Evolutionary conservation across 2,113 vertebrate genomes (phyloP), one percentile per base, ranked within the genome.

Genomic region (Pangasianodon hypophthalmus): DNA sequence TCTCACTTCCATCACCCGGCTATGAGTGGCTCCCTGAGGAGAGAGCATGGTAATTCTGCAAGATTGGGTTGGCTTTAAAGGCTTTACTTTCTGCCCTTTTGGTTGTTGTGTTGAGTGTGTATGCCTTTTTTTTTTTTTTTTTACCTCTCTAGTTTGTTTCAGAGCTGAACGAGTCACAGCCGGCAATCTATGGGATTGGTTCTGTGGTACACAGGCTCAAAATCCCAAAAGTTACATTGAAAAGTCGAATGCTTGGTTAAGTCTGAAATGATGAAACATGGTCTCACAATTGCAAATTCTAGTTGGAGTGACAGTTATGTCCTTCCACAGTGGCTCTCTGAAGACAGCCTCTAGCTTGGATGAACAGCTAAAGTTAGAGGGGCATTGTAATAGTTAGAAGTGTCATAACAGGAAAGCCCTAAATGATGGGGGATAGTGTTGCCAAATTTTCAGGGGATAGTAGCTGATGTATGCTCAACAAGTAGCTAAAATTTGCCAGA

Each of bases 11-110:
- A 7, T 62, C 75, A 52, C n/a, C 79, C 52, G n/a, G 60, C 14
- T 88, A 32, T n/a, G 4, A 81, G 58, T 83, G 62, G 77, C 52
- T 50, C 81, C 83, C 88, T 62, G 50, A 60, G 81, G 67, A 84
- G 2, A 56, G 4, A 75, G 54, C 37, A 21, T 60, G 52, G 67
- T 54, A 75, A 69, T 41, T 82, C 44, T 16, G 18, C 21, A 46
- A 77, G 71, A 87, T 80, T 62, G 86, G 24, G 26, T 79, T 64
- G 87, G 75, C 87, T 80, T 87, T 46, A 46, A 18, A 44, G 75
- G 56, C 54, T 48, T 50, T 50, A 62, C 75, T 21, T 32, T 52
- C 44, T 37, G 52, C 41, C 60, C 87, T 52, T 44, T 75, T 87
- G 32, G 85, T 75, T 56, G 69, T 73, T 56, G 21, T 87, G 69